Conservation (phyloP, 2,888 invertebrate genomes). For the Bedellia somnulentella region DNA sequence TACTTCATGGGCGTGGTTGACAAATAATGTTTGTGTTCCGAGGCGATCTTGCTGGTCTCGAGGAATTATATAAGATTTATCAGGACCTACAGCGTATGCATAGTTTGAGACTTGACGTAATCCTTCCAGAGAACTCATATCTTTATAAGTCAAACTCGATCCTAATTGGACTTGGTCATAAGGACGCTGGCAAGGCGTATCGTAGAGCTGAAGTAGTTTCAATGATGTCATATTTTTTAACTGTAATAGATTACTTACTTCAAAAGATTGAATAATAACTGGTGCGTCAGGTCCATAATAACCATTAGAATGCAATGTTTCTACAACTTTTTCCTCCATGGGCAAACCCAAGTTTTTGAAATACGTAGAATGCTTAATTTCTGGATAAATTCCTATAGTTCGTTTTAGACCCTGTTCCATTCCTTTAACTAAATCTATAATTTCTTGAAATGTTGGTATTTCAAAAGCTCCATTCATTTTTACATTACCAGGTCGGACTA, state of each 20-base stretch:
- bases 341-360: conserved; percentile 4
- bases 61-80: conserved; percentile 5
- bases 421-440: conserved; percentile 6
- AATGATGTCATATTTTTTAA: conserved; percentile 4
- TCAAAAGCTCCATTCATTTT: conserved; percentile 5
- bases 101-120: conserved; percentile 5
- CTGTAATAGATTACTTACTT: conserved; percentile 5
- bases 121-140: conserved; percentile 5
- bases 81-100: conserved; percentile 6
- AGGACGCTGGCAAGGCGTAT: conserved; percentile 1
- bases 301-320: conserved; percentile 4
- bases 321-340: conserved; percentile 5
- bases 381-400: conserved; percentile 7
- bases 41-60: not conserved
- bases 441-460: conserved; percentile 7
- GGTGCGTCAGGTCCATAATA: conserved; percentile 4
- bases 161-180: conserved; percentile 4
- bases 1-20: conserved; percentile 4
- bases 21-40: conserved; percentile 4
- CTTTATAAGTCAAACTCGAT: conserved; percentile 4
- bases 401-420: conserved; percentile 5
- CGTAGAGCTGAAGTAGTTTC: conserved; percentile 5
- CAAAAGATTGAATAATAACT: conserved; percentile 7
- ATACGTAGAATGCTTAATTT: conserved; percentile 6
- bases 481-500: conserved; percentile 6